phyloP scores from a whole-genome alignment of 1,140 invertebrate species.

The Pseudobourletiella spinata region DNA sequence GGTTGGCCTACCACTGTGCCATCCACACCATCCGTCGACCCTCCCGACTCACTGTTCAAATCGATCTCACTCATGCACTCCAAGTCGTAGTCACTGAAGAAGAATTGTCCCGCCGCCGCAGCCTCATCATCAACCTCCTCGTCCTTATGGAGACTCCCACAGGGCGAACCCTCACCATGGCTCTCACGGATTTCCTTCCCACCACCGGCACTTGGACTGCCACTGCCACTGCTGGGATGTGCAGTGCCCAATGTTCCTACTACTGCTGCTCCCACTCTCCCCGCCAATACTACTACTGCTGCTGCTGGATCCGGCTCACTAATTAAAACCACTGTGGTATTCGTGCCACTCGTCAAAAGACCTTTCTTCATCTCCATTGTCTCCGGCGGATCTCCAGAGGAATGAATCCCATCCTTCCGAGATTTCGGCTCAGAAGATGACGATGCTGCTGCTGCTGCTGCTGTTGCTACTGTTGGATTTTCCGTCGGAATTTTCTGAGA shows the following conservation, averaged over 20 bases:
- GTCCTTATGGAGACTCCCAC: not conserved
- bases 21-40: too few species aligned
- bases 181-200: not conserved
- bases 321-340: slow-evolving; percentile 31
- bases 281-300: too few species aligned
- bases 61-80: slow-evolving; percentile 37
- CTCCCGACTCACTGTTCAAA: slow-evolving; percentile 28
- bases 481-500: slow-evolving; percentile 25
- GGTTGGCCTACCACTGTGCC: too few species aligned
- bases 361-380: slow-evolving; percentile 8
- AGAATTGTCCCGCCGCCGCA: not conserved
- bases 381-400: not conserved
- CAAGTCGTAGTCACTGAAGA: slow-evolving; percentile 22
- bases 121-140: not conserved
- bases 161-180: not conserved
- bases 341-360: not conserved
- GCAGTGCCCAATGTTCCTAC: too few species aligned
- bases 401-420: not conserved
- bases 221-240: too few species aligned
- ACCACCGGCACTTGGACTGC: not conserved
- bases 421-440: not conserved
- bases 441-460: not conserved
- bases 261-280: too few species aligned
- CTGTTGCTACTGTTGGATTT: not conserved
- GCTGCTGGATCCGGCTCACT: slow-evolving; percentile 1